Conservation (phyloP, 2,888 invertebrate genomes). For the Drosophila picticornis region DNA sequence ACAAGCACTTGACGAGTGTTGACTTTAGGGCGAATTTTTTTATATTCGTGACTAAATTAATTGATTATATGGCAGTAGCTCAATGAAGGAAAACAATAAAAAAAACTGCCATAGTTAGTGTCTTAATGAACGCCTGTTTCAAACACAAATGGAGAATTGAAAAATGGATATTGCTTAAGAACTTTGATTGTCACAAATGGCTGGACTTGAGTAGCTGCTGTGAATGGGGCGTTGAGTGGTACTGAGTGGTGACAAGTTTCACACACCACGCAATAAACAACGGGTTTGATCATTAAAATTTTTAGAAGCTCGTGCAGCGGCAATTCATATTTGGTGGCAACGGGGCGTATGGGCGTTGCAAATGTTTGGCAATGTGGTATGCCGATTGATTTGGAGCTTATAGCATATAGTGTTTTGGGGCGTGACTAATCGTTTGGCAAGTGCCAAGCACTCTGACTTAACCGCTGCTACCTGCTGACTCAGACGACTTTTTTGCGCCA, state of each 20-base stretch:
- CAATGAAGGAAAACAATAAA: constrained; percentile 33
- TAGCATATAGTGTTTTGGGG: constrained; percentile 24
- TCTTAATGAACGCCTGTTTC: constrained; percentile 47
- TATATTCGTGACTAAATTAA: constrained; percentile 62
- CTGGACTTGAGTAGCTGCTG: constrained; percentile 40
- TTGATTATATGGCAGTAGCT: constrained; percentile 59
- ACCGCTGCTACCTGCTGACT: constrained; percentile 47
- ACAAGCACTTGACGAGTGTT: constrained; percentile 63
- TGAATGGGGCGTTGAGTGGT: constrained; percentile 57
- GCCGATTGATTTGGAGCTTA: constrained; percentile 26
- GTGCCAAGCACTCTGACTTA: constrained; percentile 13
- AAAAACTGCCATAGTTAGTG: constrained; percentile 21
- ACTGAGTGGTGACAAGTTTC: constrained; percentile 55
- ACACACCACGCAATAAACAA: constrained; percentile 27
- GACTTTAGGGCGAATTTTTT: constrained; percentile 47
- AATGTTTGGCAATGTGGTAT: constrained; percentile 51
- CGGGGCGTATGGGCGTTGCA: constrained; percentile 59
- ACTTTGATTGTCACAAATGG: constrained; percentile 54
- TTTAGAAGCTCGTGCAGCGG: constrained; percentile 32
- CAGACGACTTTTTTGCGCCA: constrained; percentile 40
- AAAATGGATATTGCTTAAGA: constrained; percentile 46
- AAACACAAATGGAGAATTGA: constrained; percentile 35
- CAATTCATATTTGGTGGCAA: constrained; percentile 37
- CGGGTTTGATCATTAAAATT: constrained; percentile 54
- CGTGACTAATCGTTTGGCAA: constrained; percentile 63